A percentile compares a stretch with the other conserved stretches of the same genome.
These are phyloP conservation scores for Ptychodera flava DNA, from an alignment of 35 echinoderm and acorn worm species.

Conservation along the genomic window DNA sequence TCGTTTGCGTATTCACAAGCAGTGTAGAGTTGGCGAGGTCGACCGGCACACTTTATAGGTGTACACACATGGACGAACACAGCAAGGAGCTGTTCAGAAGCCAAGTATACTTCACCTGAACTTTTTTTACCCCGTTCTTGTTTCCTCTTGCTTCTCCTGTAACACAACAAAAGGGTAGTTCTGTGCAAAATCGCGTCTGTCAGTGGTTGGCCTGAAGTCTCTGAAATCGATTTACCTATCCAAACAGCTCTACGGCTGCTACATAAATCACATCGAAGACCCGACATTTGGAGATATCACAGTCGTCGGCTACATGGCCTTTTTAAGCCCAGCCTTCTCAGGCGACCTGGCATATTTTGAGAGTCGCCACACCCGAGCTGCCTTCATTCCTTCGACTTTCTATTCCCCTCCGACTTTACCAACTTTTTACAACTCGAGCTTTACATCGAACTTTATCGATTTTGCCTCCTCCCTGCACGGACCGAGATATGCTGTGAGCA, in stretches of 20 bases:
- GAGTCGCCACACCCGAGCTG: background rate
- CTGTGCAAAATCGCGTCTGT: no score
- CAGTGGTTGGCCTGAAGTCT: no score
- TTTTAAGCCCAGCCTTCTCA: background rate
- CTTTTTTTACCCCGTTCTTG: no score
- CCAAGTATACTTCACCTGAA: no score
- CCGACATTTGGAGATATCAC: no score
- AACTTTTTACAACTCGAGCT: background rate
- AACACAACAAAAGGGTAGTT: no score
- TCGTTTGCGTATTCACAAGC: background rate
- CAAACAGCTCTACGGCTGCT: no score
- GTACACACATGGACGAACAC: background rate
- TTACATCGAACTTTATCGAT: background rate
- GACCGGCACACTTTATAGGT: background rate
- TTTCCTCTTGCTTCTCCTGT: no score
- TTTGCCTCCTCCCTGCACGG: background rate
- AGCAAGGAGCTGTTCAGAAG: no score
- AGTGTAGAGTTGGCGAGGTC: background rate
- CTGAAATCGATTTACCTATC: no score
- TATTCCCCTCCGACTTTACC: constrained; percentile 13
- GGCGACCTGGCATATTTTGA: background rate
- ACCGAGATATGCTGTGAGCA: constrained; percentile 16
- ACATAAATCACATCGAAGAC: no score
- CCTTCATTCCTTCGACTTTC: background rate
- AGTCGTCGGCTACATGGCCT: background rate